A percentile compares a stretch with the other conserved stretches of the same genome.
Conservation (phyloP, 2,888 invertebrate species). For the Mystacides longicornis region DNA sequence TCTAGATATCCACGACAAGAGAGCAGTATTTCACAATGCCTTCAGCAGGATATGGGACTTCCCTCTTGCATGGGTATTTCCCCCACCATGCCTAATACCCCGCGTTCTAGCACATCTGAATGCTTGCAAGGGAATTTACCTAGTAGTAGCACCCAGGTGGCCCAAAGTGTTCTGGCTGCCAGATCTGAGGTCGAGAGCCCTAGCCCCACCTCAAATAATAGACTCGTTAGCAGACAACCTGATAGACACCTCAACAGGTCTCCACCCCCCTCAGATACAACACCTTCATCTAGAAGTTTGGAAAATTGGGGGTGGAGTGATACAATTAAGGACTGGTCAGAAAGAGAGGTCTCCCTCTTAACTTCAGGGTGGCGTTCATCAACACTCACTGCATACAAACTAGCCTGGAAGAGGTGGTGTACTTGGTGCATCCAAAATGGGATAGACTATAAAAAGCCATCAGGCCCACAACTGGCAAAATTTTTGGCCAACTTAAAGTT, state of each 20-base stretch:
- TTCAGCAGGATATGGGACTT: background rate
- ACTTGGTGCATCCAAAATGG: background rate
- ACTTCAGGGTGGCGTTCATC: slow-evolving; percentile 4
- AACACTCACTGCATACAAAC: slow-evolving; percentile 4
- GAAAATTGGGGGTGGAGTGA: slow-evolving; percentile 28
- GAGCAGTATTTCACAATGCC: background rate
- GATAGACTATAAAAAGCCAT: background rate
- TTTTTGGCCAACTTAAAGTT: slow-evolving; percentile 3
- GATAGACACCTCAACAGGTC: slow-evolving; percentile 25
- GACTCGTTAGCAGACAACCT: slow-evolving; percentile 19
- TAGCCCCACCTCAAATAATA: slow-evolving; percentile 23
- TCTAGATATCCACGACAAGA: background rate
- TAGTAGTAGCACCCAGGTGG: slow-evolving; percentile 25
- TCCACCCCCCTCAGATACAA: slow-evolving; percentile 21
- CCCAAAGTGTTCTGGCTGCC: slow-evolving; percentile 29
- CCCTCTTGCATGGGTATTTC: background rate
- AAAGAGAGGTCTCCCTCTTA: background rate
- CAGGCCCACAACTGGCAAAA: background rate
- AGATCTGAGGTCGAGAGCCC: slow-evolving; percentile 28
- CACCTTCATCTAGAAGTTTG: slow-evolving; percentile 26
- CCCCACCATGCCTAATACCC: background rate
- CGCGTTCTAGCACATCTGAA: background rate
- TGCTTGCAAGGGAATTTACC: slow-evolving; percentile 3
- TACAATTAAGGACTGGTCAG: slow-evolving; percentile 19
- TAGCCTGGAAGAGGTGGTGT: slow-evolving; percentile 5